Evolutionary conservation across 1,140 invertebrate species (phyloP), one percentile per base, ranked within the genome.

Genomic region (Drosophila lini): DNA sequence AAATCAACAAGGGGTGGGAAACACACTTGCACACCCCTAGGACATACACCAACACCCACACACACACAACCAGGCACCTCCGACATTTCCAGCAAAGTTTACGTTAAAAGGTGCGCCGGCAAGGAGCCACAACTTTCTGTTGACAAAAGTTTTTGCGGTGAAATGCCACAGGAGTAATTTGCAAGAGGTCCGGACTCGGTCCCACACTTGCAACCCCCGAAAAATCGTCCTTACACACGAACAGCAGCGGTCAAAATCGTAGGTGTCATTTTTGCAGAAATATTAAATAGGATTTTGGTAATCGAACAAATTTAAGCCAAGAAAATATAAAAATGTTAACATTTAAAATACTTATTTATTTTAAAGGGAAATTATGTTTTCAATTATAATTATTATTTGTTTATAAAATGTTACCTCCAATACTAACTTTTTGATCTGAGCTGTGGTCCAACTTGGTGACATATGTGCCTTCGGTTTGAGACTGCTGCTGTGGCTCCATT

Each of bases 111-210:
- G 83, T 83, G 74, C 64, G 60, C 59, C 61, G 48, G 52, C 60
- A 76, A 80, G 74, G 64, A 88, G 78, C 61, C 53, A 56, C 62
- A 89, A 89, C 84, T 89, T 89, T 90, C 80, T 89, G 84, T 89
- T 89, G 84, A 89, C 84, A 89, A 89, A 85, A 88, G 86, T 88
- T 89, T 82, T 89, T 89, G 84, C 64, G 84, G 84, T 89, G 74
- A 89, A 89, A 89, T 89, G 85, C 84, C 84, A 89, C 85, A 89
- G 81, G 77, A 89, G 84, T 89, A 89, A 89, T 89, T 89, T 89
- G 84, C 80, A 89, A 77, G 65, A 61, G 58, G 82, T 71, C 69
- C 44, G 55, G 53, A 58, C 65, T 38, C 47, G 32, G 9, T 65
- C 36, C 19, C 60, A n/a, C 28, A 40, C 41, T n/a, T 10, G 19